phyloP scores from a whole-genome alignment of 1,140 invertebrate genomes.

The Hyposmocoma kahamanoa region DNA sequence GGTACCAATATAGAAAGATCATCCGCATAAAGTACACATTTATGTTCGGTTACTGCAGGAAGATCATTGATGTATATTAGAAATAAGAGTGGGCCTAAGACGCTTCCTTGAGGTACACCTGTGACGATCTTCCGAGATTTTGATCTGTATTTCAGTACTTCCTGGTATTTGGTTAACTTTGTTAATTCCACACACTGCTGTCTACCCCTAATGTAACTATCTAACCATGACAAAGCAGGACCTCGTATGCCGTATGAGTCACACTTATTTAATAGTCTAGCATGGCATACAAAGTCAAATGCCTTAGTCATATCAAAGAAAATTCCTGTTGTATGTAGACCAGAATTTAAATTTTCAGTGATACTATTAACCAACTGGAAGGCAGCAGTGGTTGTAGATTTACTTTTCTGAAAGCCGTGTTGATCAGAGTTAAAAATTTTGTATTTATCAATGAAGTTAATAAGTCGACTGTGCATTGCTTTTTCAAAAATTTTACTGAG shows the following conservation, averaged over 20 bases:
- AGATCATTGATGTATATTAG: conserved; percentile 1
- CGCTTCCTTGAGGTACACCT: background rate
- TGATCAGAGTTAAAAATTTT: background rate
- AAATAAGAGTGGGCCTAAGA: background rate
- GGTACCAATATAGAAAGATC: background rate
- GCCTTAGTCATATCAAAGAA: conserved; percentile 2
- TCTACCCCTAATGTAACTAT: background rate
- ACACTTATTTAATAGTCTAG: background rate
- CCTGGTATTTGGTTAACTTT: background rate
- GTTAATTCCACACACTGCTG: background rate
- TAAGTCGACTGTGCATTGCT: background rate
- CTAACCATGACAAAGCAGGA: background rate
- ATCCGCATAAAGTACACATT: background rate
- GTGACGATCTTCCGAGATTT: background rate
- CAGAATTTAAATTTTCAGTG: background rate
- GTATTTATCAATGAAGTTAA: background rate
- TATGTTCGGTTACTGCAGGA: background rate
- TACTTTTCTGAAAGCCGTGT: background rate
- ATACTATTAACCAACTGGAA: background rate
- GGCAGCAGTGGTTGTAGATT: background rate
- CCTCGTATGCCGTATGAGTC: background rate
- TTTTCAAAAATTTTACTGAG: background rate
- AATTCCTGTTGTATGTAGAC: background rate
- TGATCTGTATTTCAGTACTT: background rate
- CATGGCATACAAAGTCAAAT: background rate